Conservation (phyloP, 92 coral and sea anemone species). For the Umimayanthus chanpuru region DNA sequence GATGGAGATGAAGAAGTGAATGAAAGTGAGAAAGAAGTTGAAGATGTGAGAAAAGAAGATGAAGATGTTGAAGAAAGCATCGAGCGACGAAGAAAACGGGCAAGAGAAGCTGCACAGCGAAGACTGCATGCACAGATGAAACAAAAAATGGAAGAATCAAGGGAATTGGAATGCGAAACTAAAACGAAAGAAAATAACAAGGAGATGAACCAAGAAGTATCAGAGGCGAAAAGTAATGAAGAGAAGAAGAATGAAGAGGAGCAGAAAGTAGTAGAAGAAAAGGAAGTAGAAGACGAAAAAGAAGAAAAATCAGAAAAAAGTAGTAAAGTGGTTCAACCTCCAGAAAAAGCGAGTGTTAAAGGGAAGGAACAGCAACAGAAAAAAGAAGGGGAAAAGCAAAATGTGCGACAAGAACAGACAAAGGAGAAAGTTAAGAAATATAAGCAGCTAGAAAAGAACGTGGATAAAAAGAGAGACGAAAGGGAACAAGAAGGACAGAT, state of each 20-base stretch:
- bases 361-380: too few relatives aligned
- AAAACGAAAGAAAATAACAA: background rate
- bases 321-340: background rate
- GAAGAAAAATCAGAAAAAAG: conserved; percentile 29
- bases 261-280: background rate
- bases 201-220: background rate
- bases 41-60: background rate
- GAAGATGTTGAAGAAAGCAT: background rate
- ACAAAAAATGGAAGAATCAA: background rate
- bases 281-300: too few relatives aligned
- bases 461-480: too few relatives aligned
- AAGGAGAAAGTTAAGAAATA: too few relatives aligned
- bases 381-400: too few relatives aligned
- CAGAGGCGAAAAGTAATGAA: background rate
- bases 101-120: background rate
- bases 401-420: too few relatives aligned
- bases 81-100: background rate
- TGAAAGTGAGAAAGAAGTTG: background rate
- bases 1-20: conserved; percentile 15
- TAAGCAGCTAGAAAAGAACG: too few relatives aligned
- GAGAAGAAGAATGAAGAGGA: background rate
- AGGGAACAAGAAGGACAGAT: too few relatives aligned
- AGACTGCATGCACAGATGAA: background rate
- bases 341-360: background rate
- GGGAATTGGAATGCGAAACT: background rate